Percentiles rank a stretch among this genome's conserved stretches.
These are phyloP conservation scores for Oligia fasciuncula DNA, from an alignment of 2,888 invertebrate species.

Conservation along the genomic window DNA sequence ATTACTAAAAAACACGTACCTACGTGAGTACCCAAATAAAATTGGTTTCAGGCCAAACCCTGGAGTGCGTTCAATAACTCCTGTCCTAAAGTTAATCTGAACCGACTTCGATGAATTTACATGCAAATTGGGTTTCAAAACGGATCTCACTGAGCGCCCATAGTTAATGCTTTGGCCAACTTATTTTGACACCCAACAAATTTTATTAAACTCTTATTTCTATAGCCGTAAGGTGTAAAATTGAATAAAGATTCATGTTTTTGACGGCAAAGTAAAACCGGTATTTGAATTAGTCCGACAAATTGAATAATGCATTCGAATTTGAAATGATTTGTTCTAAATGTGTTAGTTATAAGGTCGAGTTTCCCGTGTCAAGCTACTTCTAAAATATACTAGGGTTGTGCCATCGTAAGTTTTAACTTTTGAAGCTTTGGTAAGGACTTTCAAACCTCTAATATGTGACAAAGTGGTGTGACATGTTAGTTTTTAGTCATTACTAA, in stretches of 20 bases:
- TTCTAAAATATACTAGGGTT: slow-evolving; percentile 44
- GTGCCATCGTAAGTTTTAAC: slow-evolving; percentile 68
- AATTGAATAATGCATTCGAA: slow-evolving; percentile 69
- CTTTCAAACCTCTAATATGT: slow-evolving; percentile 72
- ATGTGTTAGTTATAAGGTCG: slow-evolving; percentile 54
- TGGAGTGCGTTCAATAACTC: slow-evolving; percentile 75
- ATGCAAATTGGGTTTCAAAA: slow-evolving; percentile 87
- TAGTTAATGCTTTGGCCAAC: slow-evolving; percentile 78
- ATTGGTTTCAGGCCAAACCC: slow-evolving; percentile 49
- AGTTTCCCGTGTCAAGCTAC: slow-evolving; percentile 49
- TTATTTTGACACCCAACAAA: slow-evolving; percentile 31
- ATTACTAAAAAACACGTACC: slow-evolving; percentile 18
- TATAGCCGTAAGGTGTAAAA: slow-evolving; percentile 38
- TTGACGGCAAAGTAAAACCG: slow-evolving; percentile 58
- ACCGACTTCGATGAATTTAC: slow-evolving; percentile 86
- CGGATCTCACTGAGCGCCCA: slow-evolving; percentile 83
- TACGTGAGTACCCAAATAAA: slow-evolving; percentile 34
- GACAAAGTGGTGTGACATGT: slow-evolving; percentile 68
- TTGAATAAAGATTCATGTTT: slow-evolving; percentile 15
- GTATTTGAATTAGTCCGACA: slow-evolving; percentile 75
- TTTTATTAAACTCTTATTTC: slow-evolving; percentile 21
- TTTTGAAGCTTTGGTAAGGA: slow-evolving; percentile 72
- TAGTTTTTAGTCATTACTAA: slow-evolving; percentile 65
- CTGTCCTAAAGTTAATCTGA: slow-evolving; percentile 82
- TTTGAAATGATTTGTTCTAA: slow-evolving; percentile 61